phyloP scores from a whole-genome alignment of 1,140 invertebrate genomes.

The Rhopalosiphum padi region DNA sequence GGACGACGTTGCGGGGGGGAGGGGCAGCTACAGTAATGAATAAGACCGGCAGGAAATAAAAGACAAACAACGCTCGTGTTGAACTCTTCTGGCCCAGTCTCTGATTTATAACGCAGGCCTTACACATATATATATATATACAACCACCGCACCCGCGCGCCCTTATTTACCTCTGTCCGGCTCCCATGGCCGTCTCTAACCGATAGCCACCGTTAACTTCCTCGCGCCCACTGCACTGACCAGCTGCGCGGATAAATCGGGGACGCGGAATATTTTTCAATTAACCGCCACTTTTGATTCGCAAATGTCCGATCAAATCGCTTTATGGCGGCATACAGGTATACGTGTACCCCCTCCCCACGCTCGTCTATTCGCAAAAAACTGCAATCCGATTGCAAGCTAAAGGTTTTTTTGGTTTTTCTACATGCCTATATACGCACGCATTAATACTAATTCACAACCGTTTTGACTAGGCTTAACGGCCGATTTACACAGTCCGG shows the following conservation, averaged over 20 bases:
- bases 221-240: not conserved
- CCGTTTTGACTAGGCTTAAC: not conserved
- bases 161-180: not conserved
- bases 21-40: not conserved
- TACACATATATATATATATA: too few species aligned
- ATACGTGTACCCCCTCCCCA: not conserved
- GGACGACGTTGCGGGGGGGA: too few species aligned
- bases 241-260: not conserved
- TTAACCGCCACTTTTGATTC: not conserved
- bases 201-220: not conserved
- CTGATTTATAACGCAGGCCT: conserved; percentile 28
- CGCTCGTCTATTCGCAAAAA: fast-evolving
- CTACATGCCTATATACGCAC: too few species aligned
- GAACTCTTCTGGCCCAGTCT: conserved; percentile 14
- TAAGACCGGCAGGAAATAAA: conserved; percentile 23
- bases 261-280: not conserved
- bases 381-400: not conserved
- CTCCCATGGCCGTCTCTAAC: not conserved
- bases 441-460: not conserved
- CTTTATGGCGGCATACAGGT: not conserved
- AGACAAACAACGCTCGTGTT: conserved; percentile 22
- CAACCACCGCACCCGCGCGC: not conserved
- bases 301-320: too few species aligned
- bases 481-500: not conserved
- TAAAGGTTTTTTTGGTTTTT: not conserved